Base-by-base conservation (phyloP, 2,888 invertebrate species). In the Sphinx pinastri region DNA sequence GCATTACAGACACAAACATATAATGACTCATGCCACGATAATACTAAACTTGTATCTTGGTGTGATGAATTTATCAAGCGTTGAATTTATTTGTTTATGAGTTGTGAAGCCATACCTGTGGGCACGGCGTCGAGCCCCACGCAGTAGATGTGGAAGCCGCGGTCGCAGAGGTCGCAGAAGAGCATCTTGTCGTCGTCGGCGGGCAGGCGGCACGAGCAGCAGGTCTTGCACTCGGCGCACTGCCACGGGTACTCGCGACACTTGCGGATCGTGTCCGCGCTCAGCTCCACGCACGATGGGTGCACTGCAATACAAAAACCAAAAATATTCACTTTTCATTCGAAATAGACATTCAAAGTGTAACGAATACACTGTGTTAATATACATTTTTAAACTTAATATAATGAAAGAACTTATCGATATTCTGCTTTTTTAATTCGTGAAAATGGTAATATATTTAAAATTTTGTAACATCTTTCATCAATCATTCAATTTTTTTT, bases 81-180 rank as follows among this genome's bases (percentile, higher is more conserved):
- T 13, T 14, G 19, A 55, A 25, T 25, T 25, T 25, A 25, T 25
- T 25, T 25, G 25, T 25, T 52, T 19, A 13, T 69, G 14, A 45
- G 38, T n/a, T 10, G 19, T 19, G 49, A n/a, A 11, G 3, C 10
- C 55, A 4, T 4, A 95, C 98, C 98, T 75, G 95, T 96, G 6
- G 98, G 98, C 80, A 98, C 96, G 73, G 95, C 94, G 73, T 74
- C 71, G 25, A 81, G 78, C 0, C 97, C 98, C 70, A 98, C 97
- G 91, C 99, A 99, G 93, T 97, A 98, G 76, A 98, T 97, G 88
- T 99, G 99, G 92, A 97, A 98, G 90, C 98, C 98, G 84, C 98
- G 95, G 93, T 99, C 99, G 92, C 99, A 99, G 83, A 97, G 96
- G 89, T 99, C 98, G 90, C 99, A 99, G 92, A 97, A 98, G 83